These are phyloP conservation scores for Octodon degus DNA, from an alignment of 2,113 vertebrate species.

Conservation along the genomic window DNA sequence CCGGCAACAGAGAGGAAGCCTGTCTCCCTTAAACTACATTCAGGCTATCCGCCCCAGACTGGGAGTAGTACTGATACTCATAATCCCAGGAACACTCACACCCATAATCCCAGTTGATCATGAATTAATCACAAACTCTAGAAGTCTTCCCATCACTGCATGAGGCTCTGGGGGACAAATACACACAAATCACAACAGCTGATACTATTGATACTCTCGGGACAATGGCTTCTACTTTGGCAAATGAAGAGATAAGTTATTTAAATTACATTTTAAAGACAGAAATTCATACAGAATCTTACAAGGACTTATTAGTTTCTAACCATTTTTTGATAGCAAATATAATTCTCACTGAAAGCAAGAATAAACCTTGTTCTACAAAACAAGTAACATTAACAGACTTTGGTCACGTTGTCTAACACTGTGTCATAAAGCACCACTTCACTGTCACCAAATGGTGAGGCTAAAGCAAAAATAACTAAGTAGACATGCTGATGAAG, in stretches of 20 bases:
- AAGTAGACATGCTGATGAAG: not conserved
- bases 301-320: not conserved
- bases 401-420: slow-evolving; percentile 16
- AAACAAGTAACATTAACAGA: slow-evolving; percentile 18
- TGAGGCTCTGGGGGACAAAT: too few relatives aligned
- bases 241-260: slow-evolving; percentile 21
- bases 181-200: too few relatives aligned
- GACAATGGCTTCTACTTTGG: slow-evolving; percentile 4
- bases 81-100: too few relatives aligned
- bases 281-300: slow-evolving; percentile 31
- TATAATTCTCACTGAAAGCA: slow-evolving; percentile 38
- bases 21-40: too few relatives aligned
- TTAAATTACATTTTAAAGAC: slow-evolving; percentile 8
- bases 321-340: not conserved
- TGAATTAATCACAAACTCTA: too few relatives aligned
- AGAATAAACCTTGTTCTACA: not conserved
- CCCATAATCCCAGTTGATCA: too few relatives aligned
- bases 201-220: not conserved
- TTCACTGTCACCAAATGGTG: not conserved
- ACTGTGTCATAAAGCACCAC: not conserved
- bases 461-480: not conserved
- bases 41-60: too few relatives aligned
- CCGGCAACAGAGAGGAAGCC: too few relatives aligned
- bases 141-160: too few relatives aligned
- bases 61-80: too few relatives aligned